These are phyloP conservation scores for Dryocosmus kuriphilus DNA, from an alignment of 2,888 invertebrate species.

Conservation along the genomic window DNA sequence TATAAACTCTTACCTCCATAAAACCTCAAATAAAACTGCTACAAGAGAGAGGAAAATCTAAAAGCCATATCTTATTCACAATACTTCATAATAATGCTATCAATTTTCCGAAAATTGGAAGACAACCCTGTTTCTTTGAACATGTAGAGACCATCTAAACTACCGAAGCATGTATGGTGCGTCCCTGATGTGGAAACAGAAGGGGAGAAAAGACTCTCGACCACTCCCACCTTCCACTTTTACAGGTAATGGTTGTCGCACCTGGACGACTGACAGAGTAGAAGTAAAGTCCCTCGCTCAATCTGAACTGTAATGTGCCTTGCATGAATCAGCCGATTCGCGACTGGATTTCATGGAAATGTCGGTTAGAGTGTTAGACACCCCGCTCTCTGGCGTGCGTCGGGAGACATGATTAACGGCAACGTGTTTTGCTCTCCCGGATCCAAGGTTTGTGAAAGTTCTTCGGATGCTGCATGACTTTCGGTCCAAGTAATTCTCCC, in stretches of 20 bases:
- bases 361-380: constrained; percentile 52
- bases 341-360: constrained; percentile 46
- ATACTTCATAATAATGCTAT: neutral
- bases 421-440: constrained; percentile 35
- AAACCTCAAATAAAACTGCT: neutral
- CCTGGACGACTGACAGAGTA: constrained; percentile 30
- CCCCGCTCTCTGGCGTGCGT: constrained; percentile 43
- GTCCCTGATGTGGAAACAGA: neutral
- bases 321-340: constrained; percentile 47
- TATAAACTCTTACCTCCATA: neutral
- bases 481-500: constrained; percentile 1
- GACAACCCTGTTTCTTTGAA: neutral
- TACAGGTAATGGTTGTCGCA: constrained; percentile 32
- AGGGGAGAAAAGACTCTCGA: constrained; percentile 20
- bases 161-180: neutral
- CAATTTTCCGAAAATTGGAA: neutral
- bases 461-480: constrained; percentile 14
- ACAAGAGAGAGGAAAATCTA: neutral
- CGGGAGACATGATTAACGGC: constrained; percentile 33
- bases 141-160: neutral
- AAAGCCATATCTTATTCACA: neutral
- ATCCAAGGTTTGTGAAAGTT: constrained; percentile 37
- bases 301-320: constrained; percentile 35
- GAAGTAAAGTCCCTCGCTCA: constrained; percentile 17
- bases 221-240: constrained; percentile 11